Evolutionary conservation across 2,113 vertebrate species (phyloP).

Genomic region (Trinectes maculatus): DNA sequence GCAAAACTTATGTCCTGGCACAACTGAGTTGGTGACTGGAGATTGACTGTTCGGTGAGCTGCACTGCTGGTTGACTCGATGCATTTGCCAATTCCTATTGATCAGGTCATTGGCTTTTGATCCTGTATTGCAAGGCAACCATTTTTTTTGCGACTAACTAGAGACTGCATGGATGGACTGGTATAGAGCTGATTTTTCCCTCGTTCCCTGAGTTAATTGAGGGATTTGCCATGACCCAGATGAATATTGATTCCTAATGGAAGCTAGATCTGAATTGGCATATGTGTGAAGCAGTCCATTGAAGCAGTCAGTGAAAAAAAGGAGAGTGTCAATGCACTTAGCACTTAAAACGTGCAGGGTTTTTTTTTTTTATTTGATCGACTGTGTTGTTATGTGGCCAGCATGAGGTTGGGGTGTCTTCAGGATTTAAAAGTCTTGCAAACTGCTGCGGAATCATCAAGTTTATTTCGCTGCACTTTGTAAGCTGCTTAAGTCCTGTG

Average conservation of each 20-base stretch:
- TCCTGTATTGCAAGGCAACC: slow-evolving; percentile 22
- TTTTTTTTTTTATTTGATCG: slow-evolving; percentile 33
- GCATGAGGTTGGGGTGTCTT: slow-evolving; percentile 76
- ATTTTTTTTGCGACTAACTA: too few relatives aligned
- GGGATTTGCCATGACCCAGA: slow-evolving; percentile 61
- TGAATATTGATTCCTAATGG: slow-evolving; percentile 60
- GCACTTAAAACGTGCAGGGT: slow-evolving; percentile 17
- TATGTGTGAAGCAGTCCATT: slow-evolving; percentile 30
- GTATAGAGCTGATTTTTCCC: slow-evolving; percentile 34
- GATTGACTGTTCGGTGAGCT: slow-evolving; percentile 50
- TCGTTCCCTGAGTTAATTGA: slow-evolving; percentile 58
- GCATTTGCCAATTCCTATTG: slow-evolving; percentile 57
- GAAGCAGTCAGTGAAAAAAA: slow-evolving; percentile 32
- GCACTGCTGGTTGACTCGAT: slow-evolving; percentile 33
- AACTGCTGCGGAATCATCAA: slow-evolving; percentile 83
- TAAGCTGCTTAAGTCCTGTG: slow-evolving; percentile 86
- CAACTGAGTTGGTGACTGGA: slow-evolving; percentile 18
- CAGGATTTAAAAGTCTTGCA: slow-evolving; percentile 78
- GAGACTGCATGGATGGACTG: slow-evolving; percentile 18
- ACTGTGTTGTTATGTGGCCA: slow-evolving; percentile 60
- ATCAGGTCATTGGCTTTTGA: slow-evolving; percentile 51
- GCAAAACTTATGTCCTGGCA: slow-evolving; percentile 52
- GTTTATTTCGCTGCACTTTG: slow-evolving; percentile 83
- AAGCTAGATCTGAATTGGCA: slow-evolving; percentile 56
- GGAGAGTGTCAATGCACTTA: slow-evolving; percentile 32